These are phyloP conservation scores for Vespertilio murinus DNA, from an alignment of 2,797 vertebrate genomes.

Conservation along the genomic window DNA sequence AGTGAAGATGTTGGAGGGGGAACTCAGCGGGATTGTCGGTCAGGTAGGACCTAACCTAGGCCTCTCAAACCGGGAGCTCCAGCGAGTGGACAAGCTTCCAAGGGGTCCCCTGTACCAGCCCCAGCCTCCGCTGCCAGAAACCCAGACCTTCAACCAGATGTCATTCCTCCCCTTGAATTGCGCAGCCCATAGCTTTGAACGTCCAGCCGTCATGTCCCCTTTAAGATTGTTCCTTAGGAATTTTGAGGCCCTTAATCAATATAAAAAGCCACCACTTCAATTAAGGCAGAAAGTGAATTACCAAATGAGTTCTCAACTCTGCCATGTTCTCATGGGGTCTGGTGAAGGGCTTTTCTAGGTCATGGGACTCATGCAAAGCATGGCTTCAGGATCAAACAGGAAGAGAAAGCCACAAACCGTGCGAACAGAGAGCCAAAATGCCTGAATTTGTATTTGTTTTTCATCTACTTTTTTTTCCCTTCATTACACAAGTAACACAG, in stretches of 20 bases:
- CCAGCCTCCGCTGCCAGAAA: neutral
- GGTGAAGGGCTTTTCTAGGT: neutral
- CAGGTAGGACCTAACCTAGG: slow-evolving; percentile 76
- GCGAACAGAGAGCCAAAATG: neutral
- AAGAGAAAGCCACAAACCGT: neutral
- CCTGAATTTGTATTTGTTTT: neutral
- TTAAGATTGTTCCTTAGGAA: neutral
- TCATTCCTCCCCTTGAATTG: neutral
- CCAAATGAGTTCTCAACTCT: neutral
- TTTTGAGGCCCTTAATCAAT: neutral
- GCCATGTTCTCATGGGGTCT: neutral
- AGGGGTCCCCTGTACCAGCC: neutral
- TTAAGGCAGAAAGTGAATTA: neutral
- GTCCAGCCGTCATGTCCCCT: neutral
- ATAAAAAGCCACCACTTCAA: neutral
- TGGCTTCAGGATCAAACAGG: neutral
- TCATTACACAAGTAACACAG: neutral
- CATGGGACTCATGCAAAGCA: neutral
- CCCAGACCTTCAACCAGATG: neutral
- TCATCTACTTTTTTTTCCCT: neutral
- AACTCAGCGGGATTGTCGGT: slow-evolving; percentile 79
- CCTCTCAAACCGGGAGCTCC: neutral
- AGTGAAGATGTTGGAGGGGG: slow-evolving; percentile 79
- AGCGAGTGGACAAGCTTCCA: neutral
- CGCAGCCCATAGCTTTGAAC: neutral